Conservation (phyloP, 2,888 invertebrate genomes). For the Masnerella sp. region DNA sequence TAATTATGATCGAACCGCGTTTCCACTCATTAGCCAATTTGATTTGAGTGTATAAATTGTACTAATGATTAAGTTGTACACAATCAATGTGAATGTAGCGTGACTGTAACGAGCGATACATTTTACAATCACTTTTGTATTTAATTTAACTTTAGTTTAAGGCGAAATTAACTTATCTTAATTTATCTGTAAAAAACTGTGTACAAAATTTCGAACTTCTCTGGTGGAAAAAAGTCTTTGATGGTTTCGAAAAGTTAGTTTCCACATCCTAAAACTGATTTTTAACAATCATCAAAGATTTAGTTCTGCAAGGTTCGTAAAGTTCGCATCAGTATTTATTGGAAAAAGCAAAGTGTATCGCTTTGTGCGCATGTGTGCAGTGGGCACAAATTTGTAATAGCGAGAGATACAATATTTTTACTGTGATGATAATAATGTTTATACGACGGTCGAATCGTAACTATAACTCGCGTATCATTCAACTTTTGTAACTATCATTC, state of each 20-base stretch:
- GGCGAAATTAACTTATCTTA: constrained; percentile 36
- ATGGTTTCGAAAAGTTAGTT: no score
- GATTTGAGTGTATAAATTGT: constrained; percentile 68
- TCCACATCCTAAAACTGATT: no score
- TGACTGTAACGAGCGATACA: constrained; percentile 33
- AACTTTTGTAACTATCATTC: constrained; percentile 64
- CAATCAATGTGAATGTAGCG: constrained; percentile 38
- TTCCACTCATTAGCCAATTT: constrained; percentile 69
- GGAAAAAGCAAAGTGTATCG: constrained; percentile 45
- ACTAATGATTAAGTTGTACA: constrained; percentile 69
- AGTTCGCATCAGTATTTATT: constrained; percentile 52
- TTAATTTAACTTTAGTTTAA: no score
- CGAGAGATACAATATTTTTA: constrained; percentile 75
- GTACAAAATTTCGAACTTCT: constrained; percentile 44
- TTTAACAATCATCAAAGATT: no score
- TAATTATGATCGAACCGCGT: constrained; percentile 64
- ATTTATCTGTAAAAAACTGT: constrained; percentile 43
- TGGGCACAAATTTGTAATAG: constrained; percentile 67
- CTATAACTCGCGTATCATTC: constrained; percentile 73
- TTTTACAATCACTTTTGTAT: constrained; percentile 20
- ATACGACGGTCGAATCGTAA: constrained; percentile 73
- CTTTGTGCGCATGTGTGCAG: constrained; percentile 56
- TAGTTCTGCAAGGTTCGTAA: constrained; percentile 29
- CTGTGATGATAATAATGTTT: constrained; percentile 78
- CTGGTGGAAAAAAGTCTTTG: no score